Conservation (phyloP, 2,797 vertebrate genomes). For the Sorex maritimensis region DNA sequence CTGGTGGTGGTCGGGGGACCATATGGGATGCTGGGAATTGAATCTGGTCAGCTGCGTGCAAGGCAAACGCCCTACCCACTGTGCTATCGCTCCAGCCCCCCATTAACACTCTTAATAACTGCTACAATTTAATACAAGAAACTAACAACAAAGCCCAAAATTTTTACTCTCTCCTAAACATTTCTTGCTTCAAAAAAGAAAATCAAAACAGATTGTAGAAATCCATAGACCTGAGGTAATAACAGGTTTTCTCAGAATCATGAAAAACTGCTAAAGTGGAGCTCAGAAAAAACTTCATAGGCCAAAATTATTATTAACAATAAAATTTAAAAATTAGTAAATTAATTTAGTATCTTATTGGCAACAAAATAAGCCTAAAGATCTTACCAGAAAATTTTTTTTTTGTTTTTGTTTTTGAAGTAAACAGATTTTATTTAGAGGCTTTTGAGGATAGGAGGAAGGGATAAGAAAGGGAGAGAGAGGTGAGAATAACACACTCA, state of each 20-base stretch:
- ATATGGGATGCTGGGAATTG: too few relatives aligned
- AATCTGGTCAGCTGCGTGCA: too few relatives aligned
- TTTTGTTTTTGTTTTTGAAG: too few relatives aligned
- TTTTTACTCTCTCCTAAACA: not conserved
- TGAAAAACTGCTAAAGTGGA: not conserved
- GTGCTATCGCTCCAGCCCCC: too few relatives aligned
- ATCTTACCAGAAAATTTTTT: not conserved
- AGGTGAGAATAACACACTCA: too few relatives aligned
- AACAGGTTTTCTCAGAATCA: not conserved
- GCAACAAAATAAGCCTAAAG: conserved; percentile 36
- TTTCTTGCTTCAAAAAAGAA: conserved; percentile 11
- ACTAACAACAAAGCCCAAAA: not conserved
- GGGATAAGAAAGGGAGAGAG: too few relatives aligned
- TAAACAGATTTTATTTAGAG: too few relatives aligned
- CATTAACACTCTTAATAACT: not conserved
- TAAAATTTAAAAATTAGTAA: conserved; percentile 42
- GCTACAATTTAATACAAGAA: not conserved
- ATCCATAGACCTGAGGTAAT: not conserved
- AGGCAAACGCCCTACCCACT: too few relatives aligned
- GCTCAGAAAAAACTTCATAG: not conserved
- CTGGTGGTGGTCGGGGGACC: too few relatives aligned
- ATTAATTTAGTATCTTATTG: conserved; percentile 14
- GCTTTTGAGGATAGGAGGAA: too few relatives aligned
- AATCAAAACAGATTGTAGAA: not conserved
- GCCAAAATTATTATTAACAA: conserved; percentile 34